Base-by-base conservation (phyloP, 2,797 vertebrate genomes). In the Sebastes minor region DNA sequence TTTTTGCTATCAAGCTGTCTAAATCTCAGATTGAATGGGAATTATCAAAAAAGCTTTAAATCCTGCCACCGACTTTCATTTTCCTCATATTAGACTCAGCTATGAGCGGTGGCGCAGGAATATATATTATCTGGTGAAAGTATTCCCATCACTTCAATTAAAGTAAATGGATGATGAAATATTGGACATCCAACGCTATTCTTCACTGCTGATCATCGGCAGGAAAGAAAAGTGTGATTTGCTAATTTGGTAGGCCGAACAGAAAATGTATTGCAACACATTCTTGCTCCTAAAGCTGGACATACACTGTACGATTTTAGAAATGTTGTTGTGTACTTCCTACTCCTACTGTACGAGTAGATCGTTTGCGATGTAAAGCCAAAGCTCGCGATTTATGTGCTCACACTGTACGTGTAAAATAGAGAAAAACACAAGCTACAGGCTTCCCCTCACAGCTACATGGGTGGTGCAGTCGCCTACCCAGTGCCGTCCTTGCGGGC, bases 401-500 rank as follows among this genome's bases (percentile, higher is more conserved):
- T 49, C 42, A 49, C 18, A 20, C 42, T 49, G 42, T 8, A 8
- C 6, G 42, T 46, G 42, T 18, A 8, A 16, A 46, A 46, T 46
- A 46, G 42, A 46, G 42, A 46, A 46, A 46, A 18, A 46, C 16
- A 46, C 42, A 11, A 30, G 28, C 28, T 30, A 30, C 28, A 30
- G 28, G 28, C 30, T 30, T 30, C 25, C 61, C 27, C 11, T 23
- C 20, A 8, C 13, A 27, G 25, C 11, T 5, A 38, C 5, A 14
- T 35, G 2, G 18, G 42, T 0, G 38, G 13, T 8, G 46, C 3
- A 33, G n/a, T 12, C 4, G 6, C 91, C 76, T 95, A 99, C 98
- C 98, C 92, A 99, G 88, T 35, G 98, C 97, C 3, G 98, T 99
- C 90, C 98, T 96, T 32, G 98, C 98, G 59, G 98, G 98, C 3